Conservation (phyloP, 2,888 invertebrate species). For the Apotomis betuletana region DNA sequence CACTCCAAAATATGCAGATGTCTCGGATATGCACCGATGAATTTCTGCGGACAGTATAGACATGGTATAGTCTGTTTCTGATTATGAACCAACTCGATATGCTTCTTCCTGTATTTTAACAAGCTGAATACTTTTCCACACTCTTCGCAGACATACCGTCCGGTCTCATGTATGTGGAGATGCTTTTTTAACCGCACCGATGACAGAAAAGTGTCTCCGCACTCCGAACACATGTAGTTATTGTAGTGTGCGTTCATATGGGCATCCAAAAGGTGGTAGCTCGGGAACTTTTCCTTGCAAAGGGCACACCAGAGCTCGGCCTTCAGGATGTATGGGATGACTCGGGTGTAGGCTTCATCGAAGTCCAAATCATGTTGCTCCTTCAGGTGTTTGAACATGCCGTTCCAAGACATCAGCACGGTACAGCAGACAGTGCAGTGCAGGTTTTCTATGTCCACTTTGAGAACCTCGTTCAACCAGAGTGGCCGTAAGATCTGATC, state of each 20-base stretch:
- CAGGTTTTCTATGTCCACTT: conserved; percentile 61
- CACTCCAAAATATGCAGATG: conserved; percentile 56
- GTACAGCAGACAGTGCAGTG: conserved; percentile 57
- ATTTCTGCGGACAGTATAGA: conserved; percentile 57
- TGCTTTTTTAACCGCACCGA: conserved; percentile 61
- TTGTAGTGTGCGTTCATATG: conserved; percentile 72
- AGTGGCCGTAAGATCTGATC: conserved; percentile 61
- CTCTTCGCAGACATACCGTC: conserved; percentile 65
- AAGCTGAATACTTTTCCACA: conserved; percentile 75
- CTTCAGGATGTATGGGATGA: conserved; percentile 60
- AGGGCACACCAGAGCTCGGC: conserved; percentile 56
- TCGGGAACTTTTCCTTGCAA: conserved; percentile 54
- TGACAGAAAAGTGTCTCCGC: conserved; percentile 64
- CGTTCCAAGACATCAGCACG: conserved; percentile 56
- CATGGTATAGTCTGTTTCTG: conserved; percentile 54
- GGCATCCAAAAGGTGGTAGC: conserved; percentile 57
- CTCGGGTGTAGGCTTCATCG: conserved; percentile 55
- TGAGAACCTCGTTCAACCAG: conserved; percentile 62
- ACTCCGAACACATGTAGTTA: conserved; percentile 66
- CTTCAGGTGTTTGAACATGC: conserved; percentile 62
- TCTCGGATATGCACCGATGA: conserved; percentile 50
- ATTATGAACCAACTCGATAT: conserved; percentile 57
- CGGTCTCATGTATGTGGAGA: conserved; percentile 68
- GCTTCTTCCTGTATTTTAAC: conserved; percentile 60
- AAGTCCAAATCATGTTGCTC: conserved; percentile 53